Percentiles rank a stretch among this genome's conserved stretches.
These are phyloP conservation scores for Panagrolaimus sp. DNA, from an alignment of 1,140 invertebrate genomes.

Conservation along the genomic window DNA sequence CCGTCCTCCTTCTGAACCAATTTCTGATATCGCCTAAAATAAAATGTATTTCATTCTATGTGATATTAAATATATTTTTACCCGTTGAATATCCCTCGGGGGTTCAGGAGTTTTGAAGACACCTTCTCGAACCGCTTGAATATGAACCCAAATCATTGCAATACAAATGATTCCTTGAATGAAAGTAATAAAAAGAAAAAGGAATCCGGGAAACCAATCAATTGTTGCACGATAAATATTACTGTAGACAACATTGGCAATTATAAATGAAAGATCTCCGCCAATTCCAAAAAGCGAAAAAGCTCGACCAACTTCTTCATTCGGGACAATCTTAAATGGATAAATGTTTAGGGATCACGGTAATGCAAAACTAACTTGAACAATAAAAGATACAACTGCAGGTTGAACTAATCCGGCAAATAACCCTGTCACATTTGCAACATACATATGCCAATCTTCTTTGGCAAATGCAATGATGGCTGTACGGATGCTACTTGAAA, in stretches of 20 bases:
- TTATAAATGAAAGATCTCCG: slow-evolving; percentile 42
- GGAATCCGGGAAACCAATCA: slow-evolving; percentile 41
- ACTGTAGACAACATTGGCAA: slow-evolving; percentile 41
- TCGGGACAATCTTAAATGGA: slow-evolving; percentile 28
- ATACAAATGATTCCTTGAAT: slow-evolving; percentile 30
- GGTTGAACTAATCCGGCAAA: slow-evolving; percentile 44
- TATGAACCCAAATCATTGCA: slow-evolving; percentile 46
- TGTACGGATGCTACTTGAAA: slow-evolving; percentile 21
- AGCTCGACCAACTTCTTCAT: slow-evolving; percentile 41
- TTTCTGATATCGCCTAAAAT: slow-evolving; percentile 11
- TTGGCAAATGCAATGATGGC: slow-evolving; percentile 38
- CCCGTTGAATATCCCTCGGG: neutral
- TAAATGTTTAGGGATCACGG: slow-evolving; percentile 14
- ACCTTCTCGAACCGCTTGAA: slow-evolving; percentile 25
- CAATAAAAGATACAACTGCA: slow-evolving; percentile 46
- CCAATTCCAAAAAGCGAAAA: slow-evolving; percentile 47
- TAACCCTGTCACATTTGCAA: slow-evolving; percentile 39
- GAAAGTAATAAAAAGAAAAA: slow-evolving; percentile 41
- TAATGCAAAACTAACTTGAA: slow-evolving; percentile 23
- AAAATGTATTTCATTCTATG: neutral
- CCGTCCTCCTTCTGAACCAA: neutral
- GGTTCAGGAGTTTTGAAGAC: slow-evolving; percentile 5
- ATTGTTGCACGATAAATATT: slow-evolving; percentile 42
- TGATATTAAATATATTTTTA: neutral
- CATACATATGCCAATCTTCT: slow-evolving; percentile 38